Evolutionary conservation across 2,113 vertebrate genomes (phyloP), one percentile per base, ranked within the genome.

Genomic region (Oryzias curvinotus): DNA sequence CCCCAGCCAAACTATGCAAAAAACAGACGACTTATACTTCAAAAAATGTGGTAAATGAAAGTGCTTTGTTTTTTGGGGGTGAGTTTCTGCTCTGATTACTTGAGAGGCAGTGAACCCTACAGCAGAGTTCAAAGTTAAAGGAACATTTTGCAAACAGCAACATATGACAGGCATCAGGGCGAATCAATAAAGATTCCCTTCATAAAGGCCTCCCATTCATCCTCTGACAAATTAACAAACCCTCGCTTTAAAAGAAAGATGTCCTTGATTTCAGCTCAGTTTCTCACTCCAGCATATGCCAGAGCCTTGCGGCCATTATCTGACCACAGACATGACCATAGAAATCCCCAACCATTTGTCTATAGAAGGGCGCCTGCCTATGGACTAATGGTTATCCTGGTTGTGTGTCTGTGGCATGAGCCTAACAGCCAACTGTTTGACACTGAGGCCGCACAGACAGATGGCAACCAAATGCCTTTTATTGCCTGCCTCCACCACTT

Each of bases 391-490:
- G 84, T 87, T 88, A 86, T 90, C 71, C 69, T 73, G 80, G 68
- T 83, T 75, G 81, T 86, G 80, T 71, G 73, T 84, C 78, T 65
- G 48, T 66, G 80, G 81, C 74, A 74, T 85, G 79, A 75, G 75
- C 57, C 58, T 82, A 80, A 80, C 76, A 73, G 79, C 81, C 86
- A 88, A 85, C 83, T 89, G 86, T 85, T 85, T 84, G 78, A 84
- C 84, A 80, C 81, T 65, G 80, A 85, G 75, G 84, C 84, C 78
- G 69, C 78, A 74, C 63, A 85, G 85, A 89, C 90, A 91, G 85
- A 91, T 89, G 86, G 80, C 68, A 75, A 80, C 84, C 87, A 91
- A 91, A 91, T 89, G 82, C 76, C 77, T 84, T 90, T 89, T 89
- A 89, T 81, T 90, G 83, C 80, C 75, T 69, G 83, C 73, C 81